Conservation (phyloP, 2,113 vertebrate genomes). For the Ranitomeya variabilis region DNA sequence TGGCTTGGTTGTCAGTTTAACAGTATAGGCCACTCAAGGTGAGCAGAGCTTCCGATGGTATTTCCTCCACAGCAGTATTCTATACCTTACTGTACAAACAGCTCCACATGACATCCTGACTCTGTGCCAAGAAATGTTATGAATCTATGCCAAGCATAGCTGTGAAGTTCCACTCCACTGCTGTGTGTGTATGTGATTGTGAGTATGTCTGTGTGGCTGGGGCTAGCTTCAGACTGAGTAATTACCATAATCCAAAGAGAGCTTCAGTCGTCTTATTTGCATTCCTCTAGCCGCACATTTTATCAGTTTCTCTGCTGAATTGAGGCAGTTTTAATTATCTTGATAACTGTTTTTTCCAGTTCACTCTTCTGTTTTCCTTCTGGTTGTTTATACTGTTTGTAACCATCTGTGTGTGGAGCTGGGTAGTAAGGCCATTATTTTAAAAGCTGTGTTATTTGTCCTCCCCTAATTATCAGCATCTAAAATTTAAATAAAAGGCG, state of each 20-base stretch:
- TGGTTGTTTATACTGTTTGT: slow-evolving; percentile 64
- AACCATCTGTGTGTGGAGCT: slow-evolving; percentile 54
- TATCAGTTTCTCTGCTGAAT: slow-evolving; percentile 66
- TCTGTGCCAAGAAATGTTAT: slow-evolving; percentile 68
- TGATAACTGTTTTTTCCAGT: slow-evolving; percentile 62
- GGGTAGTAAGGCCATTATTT: slow-evolving; percentile 51
- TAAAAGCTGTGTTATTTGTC: slow-evolving; percentile 54
- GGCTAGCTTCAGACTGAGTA: slow-evolving; percentile 80
- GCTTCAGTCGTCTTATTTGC: slow-evolving; percentile 70
- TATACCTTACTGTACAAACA: slow-evolving; percentile 69
- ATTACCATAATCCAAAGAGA: slow-evolving; percentile 77
- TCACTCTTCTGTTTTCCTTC: slow-evolving; percentile 25
- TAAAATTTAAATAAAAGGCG: slow-evolving; percentile 40
- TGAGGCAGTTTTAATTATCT: slow-evolving; percentile 65
- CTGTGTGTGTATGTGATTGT: slow-evolving; percentile 68
- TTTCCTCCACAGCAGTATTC: slow-evolving; percentile 68
- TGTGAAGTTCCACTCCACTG: slow-evolving; percentile 72
- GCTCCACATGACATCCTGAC: slow-evolving; percentile 67
- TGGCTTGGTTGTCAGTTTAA: slow-evolving; percentile 55
- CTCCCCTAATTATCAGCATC: slow-evolving; percentile 52
- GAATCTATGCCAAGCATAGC: slow-evolving; percentile 73
- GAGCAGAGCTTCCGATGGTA: slow-evolving; percentile 65
- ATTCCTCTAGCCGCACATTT: slow-evolving; percentile 72
- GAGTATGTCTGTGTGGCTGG: slow-evolving; percentile 73
- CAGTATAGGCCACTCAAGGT: slow-evolving; percentile 63